These are phyloP conservation scores for Pachypanchax playfairii DNA, from an alignment of 2,113 vertebrate genomes.

Conservation along the genomic window DNA sequence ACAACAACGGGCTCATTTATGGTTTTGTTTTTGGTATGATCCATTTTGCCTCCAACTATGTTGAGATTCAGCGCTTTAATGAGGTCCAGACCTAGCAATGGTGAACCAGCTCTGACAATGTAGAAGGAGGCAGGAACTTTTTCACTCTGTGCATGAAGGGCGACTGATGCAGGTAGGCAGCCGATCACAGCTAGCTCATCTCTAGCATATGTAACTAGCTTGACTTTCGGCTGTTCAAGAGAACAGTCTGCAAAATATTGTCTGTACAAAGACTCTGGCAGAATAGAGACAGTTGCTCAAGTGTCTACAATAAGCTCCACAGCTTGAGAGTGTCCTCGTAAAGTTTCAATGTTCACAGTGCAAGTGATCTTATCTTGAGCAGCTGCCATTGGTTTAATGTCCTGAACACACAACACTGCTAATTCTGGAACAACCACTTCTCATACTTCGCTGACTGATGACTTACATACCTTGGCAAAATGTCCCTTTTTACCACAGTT, in stretches of 20 bases:
- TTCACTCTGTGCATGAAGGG: background rate
- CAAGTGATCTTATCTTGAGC: too few relatives aligned
- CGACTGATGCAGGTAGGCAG: background rate
- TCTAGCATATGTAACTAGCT: background rate
- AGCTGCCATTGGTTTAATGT: background rate
- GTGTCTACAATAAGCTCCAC: background rate
- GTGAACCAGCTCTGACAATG: background rate
- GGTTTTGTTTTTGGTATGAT: too few relatives aligned
- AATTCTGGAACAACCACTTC: background rate
- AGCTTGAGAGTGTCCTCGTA: background rate
- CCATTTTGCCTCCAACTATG: background rate
- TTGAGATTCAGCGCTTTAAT: background rate
- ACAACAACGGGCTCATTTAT: too few relatives aligned
- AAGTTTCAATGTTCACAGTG: background rate
- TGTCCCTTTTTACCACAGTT: background rate
- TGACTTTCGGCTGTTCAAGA: background rate
- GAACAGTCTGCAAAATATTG: background rate
- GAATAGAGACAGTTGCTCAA: background rate
- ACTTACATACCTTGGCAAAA: background rate
- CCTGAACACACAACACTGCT: background rate
- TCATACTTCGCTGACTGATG: background rate
- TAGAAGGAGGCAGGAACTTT: background rate
- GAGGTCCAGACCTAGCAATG: background rate
- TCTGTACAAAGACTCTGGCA: background rate
- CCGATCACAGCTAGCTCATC: background rate